Conservation (phyloP, 2,113 vertebrate species). For the Sialia sialis region DNA sequence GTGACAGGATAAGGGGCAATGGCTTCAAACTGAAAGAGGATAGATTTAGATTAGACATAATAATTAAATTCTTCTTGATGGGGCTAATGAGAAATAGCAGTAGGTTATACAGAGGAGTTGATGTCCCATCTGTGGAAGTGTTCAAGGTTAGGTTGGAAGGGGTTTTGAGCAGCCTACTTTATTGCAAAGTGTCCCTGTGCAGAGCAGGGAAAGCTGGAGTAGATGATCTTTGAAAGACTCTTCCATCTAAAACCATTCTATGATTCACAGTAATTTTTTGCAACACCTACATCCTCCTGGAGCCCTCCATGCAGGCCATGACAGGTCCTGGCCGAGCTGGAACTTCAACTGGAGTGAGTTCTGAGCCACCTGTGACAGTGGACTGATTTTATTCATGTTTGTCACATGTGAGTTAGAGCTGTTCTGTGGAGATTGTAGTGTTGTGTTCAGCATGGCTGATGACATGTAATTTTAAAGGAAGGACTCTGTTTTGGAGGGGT, state of each 20-base stretch:
- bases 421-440: not conserved
- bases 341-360: not conserved
- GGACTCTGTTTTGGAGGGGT: not conserved
- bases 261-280: not conserved
- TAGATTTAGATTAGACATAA: not conserved
- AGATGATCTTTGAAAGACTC: not conserved
- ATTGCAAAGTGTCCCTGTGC: not conserved
- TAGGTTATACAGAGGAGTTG: not conserved
- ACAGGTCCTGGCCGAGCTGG: not conserved
- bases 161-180: not conserved
- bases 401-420: accelerated
- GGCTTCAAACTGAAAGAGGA: not conserved
- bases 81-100: not conserved
- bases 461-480: not conserved
- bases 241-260: not conserved
- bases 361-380: not conserved
- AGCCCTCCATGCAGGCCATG: accelerated
- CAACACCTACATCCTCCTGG: not conserved
- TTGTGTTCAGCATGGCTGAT: not conserved
- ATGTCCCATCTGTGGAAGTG: accelerated
- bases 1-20: not conserved
- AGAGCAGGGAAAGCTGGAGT: not conserved
- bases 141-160: not conserved
- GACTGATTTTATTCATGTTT: not conserved
- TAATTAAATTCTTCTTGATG: not conserved